Percentiles rank a stretch among this genome's conserved stretches.
Evolutionary conservation across 2,797 vertebrate genomes (phyloP).

Genomic region (Dryobates pubescens): DNA sequence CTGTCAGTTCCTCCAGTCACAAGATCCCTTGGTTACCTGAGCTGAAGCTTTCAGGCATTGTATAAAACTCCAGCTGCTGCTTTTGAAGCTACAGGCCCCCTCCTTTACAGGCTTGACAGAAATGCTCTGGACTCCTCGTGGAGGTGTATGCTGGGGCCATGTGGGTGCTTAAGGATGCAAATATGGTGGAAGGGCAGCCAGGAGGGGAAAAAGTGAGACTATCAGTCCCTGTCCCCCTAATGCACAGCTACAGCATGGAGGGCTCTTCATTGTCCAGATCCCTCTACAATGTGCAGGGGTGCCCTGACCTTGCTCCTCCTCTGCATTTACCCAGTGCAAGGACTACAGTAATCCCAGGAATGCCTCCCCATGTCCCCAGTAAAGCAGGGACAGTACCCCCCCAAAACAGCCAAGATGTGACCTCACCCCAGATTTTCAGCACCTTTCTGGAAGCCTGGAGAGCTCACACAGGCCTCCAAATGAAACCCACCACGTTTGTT

Average conservation of each 20-base stretch:
- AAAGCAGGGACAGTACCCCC: neutral
- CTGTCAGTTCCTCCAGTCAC: neutral
- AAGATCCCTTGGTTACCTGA: neutral
- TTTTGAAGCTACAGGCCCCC: neutral
- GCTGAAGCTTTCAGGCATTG: neutral
- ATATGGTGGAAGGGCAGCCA: neutral
- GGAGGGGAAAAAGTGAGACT: neutral
- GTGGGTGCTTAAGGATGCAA: fast-evolving
- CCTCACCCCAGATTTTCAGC: fast-evolving
- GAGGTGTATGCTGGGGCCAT: neutral
- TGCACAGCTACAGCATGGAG: fast-evolving
- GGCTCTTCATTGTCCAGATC: fast-evolving
- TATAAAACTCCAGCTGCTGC: neutral
- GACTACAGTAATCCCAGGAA: neutral
- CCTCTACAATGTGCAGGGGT: fast-evolving
- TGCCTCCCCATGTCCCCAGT: fast-evolving
- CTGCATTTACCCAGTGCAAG: neutral
- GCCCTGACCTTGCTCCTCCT: neutral
- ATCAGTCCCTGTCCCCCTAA: fast-evolving
- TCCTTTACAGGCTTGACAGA: fast-evolving
- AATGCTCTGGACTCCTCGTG: fast-evolving
- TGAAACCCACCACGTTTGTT: neutral
- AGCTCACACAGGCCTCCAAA: neutral
- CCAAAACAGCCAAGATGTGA: neutral
- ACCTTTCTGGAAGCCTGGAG: neutral